Percentiles rank a stretch among this genome's conserved stretches.
Conservation (phyloP, 2,113 vertebrate species). For the Odobenus rosmarus region DNA sequence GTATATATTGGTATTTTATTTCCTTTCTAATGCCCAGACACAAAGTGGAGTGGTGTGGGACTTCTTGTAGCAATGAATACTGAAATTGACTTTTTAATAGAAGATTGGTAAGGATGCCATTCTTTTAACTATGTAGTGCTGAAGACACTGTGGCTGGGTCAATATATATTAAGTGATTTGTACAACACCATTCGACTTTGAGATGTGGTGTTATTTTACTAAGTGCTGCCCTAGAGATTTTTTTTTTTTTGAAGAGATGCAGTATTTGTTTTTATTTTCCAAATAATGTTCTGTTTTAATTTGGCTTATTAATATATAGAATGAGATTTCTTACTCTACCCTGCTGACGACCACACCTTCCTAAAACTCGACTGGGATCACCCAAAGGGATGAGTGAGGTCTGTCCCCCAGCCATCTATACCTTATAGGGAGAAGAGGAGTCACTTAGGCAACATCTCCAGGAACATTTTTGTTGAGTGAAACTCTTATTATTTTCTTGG, state of each 20-base stretch:
- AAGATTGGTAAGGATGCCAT: background rate
- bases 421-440: background rate
- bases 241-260: background rate
- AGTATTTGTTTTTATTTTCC: slow-evolving; percentile 22
- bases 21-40: background rate
- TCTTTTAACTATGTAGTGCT: background rate
- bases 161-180: slow-evolving; percentile 21
- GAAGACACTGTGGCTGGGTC: background rate
- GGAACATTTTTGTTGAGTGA: background rate
- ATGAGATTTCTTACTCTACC: background rate
- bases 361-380: background rate
- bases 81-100: slow-evolving; percentile 1
- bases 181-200: background rate
- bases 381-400: background rate
- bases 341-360: background rate
- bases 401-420: background rate
- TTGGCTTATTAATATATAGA: background rate
- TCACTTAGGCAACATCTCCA: background rate
- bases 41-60: background rate
- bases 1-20: background rate
- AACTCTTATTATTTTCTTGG: background rate
- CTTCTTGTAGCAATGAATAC: background rate
- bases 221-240: background rate
- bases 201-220: background rate
- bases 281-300: slow-evolving; percentile 35